Conservation (phyloP, 2,888 invertebrate genomes). For the Bedellia somnulentella region DNA sequence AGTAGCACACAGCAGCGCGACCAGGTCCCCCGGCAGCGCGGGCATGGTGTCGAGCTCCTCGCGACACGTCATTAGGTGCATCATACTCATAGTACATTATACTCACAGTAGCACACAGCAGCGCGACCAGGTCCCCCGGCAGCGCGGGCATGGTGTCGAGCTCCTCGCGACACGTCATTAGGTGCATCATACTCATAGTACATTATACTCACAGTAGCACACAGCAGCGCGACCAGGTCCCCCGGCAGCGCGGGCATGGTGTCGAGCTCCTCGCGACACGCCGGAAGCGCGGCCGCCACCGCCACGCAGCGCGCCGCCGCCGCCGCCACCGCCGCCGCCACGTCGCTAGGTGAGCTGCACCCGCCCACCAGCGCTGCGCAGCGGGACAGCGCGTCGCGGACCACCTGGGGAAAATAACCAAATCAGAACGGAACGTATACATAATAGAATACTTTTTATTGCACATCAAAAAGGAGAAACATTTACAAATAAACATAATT, state of each 20-base stretch:
- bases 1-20: too few species aligned
- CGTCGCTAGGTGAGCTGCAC: constrained; percentile 75
- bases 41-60: too few species aligned
- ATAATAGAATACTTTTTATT: too few species aligned
- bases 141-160: too few species aligned
- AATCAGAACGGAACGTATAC: too few species aligned
- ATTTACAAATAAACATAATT: background rate
- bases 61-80: too few species aligned
- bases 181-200: background rate
- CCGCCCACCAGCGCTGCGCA: constrained; percentile 89
- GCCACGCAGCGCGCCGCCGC: constrained; percentile 91
- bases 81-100: too few species aligned
- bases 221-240: constrained; percentile 60
- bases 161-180: background rate
- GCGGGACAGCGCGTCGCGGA: constrained; percentile 89
- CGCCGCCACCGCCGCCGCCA: constrained; percentile 88
- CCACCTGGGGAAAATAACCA: constrained; percentile 41
- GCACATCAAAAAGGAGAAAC: background rate
- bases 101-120: too few species aligned
- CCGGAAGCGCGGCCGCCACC: constrained; percentile 93
- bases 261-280: constrained; percentile 84
- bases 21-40: too few species aligned
- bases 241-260: constrained; percentile 84
- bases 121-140: too few species aligned
- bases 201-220: constrained; percentile 20